Conservation (phyloP, 1,140 invertebrate genomes). For the Drosophila kurseongensis region DNA sequence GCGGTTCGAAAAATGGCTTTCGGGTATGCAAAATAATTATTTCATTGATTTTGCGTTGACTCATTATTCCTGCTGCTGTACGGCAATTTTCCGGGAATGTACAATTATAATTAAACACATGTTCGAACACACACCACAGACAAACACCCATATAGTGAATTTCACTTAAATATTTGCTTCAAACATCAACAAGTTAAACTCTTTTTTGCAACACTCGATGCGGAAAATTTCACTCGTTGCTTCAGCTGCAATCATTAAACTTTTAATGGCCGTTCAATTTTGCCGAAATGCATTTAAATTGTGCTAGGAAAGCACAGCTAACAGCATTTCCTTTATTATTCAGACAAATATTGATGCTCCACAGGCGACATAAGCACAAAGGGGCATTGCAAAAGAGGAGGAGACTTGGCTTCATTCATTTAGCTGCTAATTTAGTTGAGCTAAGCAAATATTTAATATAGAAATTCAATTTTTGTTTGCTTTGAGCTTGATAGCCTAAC, state of each 20-base stretch:
- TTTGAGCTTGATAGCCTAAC: slow-evolving; percentile 48
- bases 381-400: background rate
- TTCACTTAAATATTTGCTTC: slow-evolving; percentile 46
- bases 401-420: slow-evolving; percentile 31
- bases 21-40: slow-evolving; percentile 43
- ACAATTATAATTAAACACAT: slow-evolving; percentile 50
- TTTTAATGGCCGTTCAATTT: slow-evolving; percentile 53
- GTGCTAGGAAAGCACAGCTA: slow-evolving; percentile 13
- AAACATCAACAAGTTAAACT: slow-evolving; percentile 74
- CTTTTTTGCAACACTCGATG: slow-evolving; percentile 17
- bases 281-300: slow-evolving; percentile 53
- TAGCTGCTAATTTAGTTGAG: slow-evolving; percentile 51
- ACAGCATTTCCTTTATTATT: slow-evolving; percentile 42
- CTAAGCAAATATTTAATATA: slow-evolving; percentile 47
- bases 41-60: slow-evolving; percentile 51
- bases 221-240: slow-evolving; percentile 6
- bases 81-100: slow-evolving; percentile 16
- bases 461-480: slow-evolving; percentile 43
- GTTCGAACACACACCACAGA: slow-evolving; percentile 15
- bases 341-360: slow-evolving; percentile 29
- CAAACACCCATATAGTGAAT: background rate
- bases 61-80: slow-evolving; percentile 37
- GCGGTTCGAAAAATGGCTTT: slow-evolving; percentile 25
- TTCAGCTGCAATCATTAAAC: slow-evolving; percentile 47
- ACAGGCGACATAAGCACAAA: slow-evolving; percentile 3